Base-by-base conservation (phyloP, 2,113 vertebrate species). In the Ailurus styani region DNA sequence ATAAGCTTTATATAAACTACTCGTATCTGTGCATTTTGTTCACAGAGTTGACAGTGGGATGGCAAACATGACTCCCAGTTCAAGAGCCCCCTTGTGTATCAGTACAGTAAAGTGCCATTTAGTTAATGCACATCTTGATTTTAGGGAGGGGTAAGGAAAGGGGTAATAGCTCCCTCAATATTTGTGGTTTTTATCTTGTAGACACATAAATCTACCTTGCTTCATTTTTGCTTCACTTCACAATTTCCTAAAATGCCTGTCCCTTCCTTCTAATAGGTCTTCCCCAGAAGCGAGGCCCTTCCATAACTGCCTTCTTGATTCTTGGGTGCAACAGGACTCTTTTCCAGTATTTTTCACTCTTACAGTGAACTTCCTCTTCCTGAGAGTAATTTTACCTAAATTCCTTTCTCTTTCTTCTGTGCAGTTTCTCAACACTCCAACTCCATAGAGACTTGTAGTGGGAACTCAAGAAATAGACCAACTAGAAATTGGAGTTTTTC, bases 61-160 rank as follows among this genome's bases (percentile, higher is more conserved):
- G 64, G 27, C 60, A 40, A 90, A 55, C 47, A 90, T 84, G 68
- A 90, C 37, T 77, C 27, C 20, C 68, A 73, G 45, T 83, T 90
- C 54, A 64, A 90, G 93, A 73, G 78, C 20, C 7, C 57, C 87
- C 94, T 90, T 34, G 73, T 95, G 87, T 95, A 87, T 90, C 87
- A 68, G 47, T 18, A 47, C 7, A 68, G 40, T 57, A 85, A 83
- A 54, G 45, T 89, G 54, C 45, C 55, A 47, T 34, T 72, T 89
- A 72, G 8, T 50, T 60, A 60, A 82, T 4, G 27, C 8, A 6
- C 21, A 73, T 14, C 60, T 47, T 47, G 14, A 78, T 87, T 68
- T 55, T 87, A 57, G 21, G 40, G 13, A 70, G 13, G 7, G 17
- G 18, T 34, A 60, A 9, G 42, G 54, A 40, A 72, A 60, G 31